These are phyloP conservation scores for Yponomeuta evonymella DNA, from an alignment of 2,888 invertebrate species.

Conservation along the genomic window DNA sequence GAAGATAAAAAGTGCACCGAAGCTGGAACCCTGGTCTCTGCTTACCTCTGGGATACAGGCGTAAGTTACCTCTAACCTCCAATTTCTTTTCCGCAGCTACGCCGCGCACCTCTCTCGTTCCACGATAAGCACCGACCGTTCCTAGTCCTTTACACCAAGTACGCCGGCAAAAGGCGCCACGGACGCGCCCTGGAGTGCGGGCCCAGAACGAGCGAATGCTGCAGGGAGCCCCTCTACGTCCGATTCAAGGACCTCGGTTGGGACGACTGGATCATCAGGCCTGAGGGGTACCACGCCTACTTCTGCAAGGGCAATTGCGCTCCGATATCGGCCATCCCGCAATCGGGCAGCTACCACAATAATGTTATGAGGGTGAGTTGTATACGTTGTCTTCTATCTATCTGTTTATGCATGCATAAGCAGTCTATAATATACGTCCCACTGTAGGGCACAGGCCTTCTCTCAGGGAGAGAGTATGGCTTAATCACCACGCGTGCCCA, in stretches of 20 bases:
- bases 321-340: conserved; percentile 81
- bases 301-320: conserved; percentile 90
- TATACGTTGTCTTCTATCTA: no score
- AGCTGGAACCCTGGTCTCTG: no score
- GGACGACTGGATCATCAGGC: conserved; percentile 91
- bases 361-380: conserved; percentile 83
- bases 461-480: no score
- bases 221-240: conserved; percentile 87
- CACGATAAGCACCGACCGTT: conserved; percentile 84
- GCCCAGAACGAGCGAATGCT: conserved; percentile 82
- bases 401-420: no score
- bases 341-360: conserved; percentile 78
- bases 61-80: neutral
- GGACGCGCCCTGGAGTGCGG: conserved; percentile 82
- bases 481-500: no score
- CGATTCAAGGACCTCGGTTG: conserved; percentile 91
- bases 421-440: no score
- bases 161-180: conserved; percentile 79
- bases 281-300: conserved; percentile 89
- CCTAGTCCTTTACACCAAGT: conserved; percentile 86
- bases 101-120: conserved; percentile 81
- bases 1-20: no score
- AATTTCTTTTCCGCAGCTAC: conserved; percentile 51
- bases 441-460: no score
- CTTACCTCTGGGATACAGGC: no score